phyloP scores from a whole-genome alignment of 2,797 vertebrate species.

The Glossophaga mutica region DNA sequence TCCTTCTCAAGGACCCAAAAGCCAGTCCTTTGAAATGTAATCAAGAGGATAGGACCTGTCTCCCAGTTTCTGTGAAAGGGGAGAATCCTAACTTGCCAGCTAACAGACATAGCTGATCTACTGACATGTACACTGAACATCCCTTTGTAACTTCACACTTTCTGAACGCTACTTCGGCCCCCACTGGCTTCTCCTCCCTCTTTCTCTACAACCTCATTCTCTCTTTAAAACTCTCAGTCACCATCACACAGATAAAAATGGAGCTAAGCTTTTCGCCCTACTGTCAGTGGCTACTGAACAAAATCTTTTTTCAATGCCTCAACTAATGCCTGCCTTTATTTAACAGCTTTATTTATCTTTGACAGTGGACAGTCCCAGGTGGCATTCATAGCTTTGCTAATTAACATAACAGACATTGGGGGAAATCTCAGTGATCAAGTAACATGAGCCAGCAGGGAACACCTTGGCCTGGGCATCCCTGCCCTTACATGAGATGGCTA shows the following conservation, averaged over 20 bases:
- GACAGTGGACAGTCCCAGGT: neutral
- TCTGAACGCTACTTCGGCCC: neutral
- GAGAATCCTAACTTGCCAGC: neutral
- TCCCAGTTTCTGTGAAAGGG: neutral
- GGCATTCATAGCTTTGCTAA: neutral
- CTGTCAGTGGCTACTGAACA: neutral
- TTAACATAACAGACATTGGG: neutral
- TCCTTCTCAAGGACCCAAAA: neutral
- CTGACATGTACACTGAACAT: neutral
- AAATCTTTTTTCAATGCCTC: neutral
- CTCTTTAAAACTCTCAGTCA: neutral
- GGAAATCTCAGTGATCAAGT: constrained; percentile 33
- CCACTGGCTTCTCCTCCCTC: too few relatives aligned
- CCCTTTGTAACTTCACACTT: neutral
- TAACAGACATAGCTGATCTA: neutral
- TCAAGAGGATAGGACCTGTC: neutral
- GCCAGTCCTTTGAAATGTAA: neutral
- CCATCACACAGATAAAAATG: neutral
- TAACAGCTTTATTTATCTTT: constrained; percentile 4
- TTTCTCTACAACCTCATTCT: neutral
- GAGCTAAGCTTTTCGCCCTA: neutral
- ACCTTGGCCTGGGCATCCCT: neutral
- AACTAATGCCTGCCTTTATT: neutral
- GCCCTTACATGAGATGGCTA: neutral
- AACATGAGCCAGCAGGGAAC: neutral